Evolutionary conservation across 2,113 vertebrate genomes (phyloP).

Genomic region (Larimichthys polyactis): DNA sequence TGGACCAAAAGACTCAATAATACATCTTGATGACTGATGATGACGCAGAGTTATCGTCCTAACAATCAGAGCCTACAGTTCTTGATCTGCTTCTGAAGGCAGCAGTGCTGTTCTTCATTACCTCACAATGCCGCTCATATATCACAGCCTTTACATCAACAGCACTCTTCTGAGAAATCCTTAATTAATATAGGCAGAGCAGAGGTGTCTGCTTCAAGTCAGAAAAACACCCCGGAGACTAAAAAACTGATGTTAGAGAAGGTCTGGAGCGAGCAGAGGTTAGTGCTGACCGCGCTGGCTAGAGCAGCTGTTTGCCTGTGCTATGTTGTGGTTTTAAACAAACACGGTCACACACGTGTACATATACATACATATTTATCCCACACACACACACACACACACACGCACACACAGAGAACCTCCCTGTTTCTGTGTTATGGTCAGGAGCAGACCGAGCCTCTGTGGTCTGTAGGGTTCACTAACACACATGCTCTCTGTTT

Average conservation of each 20-base stretch:
- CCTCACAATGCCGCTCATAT: neutral
- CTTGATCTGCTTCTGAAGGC: conserved; percentile 30
- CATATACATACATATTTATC: conserved; percentile 47
- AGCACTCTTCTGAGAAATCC: conserved; percentile 48
- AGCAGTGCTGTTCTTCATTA: conserved; percentile 13
- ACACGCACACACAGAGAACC: conserved; percentile 41
- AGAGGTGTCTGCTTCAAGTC: conserved; percentile 46
- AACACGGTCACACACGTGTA: conserved; percentile 56
- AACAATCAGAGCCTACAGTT: conserved; percentile 10
- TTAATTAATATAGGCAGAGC: conserved; percentile 62
- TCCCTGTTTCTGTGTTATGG: conserved; percentile 43
- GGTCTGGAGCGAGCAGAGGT: conserved; percentile 52
- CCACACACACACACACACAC: conserved; percentile 27
- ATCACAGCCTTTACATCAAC: conserved; percentile 37
- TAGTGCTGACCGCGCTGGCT: conserved; percentile 64
- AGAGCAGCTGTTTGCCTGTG: conserved; percentile 59
- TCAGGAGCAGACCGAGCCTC: conserved; percentile 34
- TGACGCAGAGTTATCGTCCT: neutral
- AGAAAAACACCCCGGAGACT: conserved; percentile 50
- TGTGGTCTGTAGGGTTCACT: conserved; percentile 65
- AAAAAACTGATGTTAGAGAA: conserved; percentile 54
- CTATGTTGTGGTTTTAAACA: conserved; percentile 75
- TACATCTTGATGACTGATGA: neutral
- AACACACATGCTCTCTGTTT: conserved; percentile 74
- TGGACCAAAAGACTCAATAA: neutral